A percentile compares a stretch with the other conserved stretches of the same genome.
These are phyloP conservation scores for Neoscelio sp. DNA, from an alignment of 2,888 invertebrate species.

Conservation along the genomic window DNA sequence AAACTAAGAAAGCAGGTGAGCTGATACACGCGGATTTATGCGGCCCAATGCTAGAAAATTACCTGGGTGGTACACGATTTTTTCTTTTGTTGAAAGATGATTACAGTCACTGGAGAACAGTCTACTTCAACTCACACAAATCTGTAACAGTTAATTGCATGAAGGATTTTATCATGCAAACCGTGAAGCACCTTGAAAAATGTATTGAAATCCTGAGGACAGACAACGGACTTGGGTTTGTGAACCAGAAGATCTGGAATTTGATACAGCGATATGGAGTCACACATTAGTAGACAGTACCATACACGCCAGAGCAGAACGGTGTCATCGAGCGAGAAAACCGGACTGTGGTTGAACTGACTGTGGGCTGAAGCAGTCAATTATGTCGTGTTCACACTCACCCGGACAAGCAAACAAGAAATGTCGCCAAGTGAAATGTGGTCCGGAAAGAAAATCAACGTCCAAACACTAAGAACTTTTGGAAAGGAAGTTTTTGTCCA, in stretches of 20 bases:
- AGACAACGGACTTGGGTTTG: slow-evolving; percentile 62
- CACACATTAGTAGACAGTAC: no score
- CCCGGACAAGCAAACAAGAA: no score
- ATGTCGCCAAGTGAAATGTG: no score
- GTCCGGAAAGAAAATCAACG: no score
- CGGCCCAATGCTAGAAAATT: slow-evolving; percentile 62
- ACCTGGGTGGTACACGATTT: slow-evolving; percentile 44
- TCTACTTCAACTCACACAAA: slow-evolving; percentile 52
- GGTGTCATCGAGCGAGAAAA: no score
- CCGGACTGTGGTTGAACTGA: no score
- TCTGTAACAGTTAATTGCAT: slow-evolving; percentile 19
- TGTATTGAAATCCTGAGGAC: slow-evolving; percentile 32
- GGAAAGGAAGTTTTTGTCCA: no score
- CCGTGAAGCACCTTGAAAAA: slow-evolving; percentile 34
- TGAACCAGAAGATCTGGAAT: slow-evolving; percentile 33
- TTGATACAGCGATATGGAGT: slow-evolving; percentile 27
- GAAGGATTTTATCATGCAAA: slow-evolving; percentile 31
- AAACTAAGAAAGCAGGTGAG: slow-evolving; percentile 48
- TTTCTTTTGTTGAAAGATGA: slow-evolving; percentile 60
- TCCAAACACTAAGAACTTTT: no score
- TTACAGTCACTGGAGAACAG: slow-evolving; percentile 33
- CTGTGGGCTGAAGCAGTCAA: no score
- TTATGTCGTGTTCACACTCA: no score
- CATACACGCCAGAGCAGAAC: no score
- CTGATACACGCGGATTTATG: slow-evolving; percentile 66